Evolutionary conservation across 2,797 vertebrate species (phyloP).

Genomic region (Acanthiza pusilla): DNA sequence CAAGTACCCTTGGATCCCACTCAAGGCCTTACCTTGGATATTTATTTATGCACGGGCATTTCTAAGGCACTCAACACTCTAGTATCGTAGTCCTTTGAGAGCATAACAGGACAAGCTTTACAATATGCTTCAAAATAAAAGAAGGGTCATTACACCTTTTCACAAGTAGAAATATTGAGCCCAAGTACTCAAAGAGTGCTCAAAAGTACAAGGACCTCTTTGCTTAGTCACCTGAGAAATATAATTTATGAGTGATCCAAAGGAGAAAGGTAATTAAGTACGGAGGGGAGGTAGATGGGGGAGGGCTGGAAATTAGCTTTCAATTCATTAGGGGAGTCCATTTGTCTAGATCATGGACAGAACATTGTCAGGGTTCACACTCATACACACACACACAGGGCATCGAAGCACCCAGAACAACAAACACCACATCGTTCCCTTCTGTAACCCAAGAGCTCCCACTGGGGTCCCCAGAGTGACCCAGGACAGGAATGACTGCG

Average conservation of each 20-base stretch:
- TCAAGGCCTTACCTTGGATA: not conserved
- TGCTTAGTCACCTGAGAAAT: not conserved
- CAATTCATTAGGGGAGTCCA: not conserved
- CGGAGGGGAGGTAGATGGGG: fast-evolving
- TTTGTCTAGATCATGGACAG: not conserved
- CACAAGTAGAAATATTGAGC: not conserved
- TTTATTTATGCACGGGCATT: not conserved
- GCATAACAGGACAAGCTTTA: not conserved
- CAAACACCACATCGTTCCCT: not conserved
- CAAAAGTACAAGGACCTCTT: not conserved
- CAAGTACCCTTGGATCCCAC: not conserved
- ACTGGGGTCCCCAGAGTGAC: not conserved
- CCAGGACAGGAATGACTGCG: not conserved
- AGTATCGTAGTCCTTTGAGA: not conserved
- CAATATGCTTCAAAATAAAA: not conserved
- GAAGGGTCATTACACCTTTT: not conserved
- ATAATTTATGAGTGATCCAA: not conserved
- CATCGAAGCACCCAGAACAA: not conserved
- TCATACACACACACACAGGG: too few species aligned
- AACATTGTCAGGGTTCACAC: too few species aligned
- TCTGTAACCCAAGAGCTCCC: not conserved
- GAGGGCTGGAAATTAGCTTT: not conserved
- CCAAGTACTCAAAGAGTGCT: not conserved
- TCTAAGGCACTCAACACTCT: not conserved
- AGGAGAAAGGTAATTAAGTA: not conserved